Evolutionary conservation across 2,113 vertebrate genomes (phyloP).

Genomic region (Rynchops niger): DNA sequence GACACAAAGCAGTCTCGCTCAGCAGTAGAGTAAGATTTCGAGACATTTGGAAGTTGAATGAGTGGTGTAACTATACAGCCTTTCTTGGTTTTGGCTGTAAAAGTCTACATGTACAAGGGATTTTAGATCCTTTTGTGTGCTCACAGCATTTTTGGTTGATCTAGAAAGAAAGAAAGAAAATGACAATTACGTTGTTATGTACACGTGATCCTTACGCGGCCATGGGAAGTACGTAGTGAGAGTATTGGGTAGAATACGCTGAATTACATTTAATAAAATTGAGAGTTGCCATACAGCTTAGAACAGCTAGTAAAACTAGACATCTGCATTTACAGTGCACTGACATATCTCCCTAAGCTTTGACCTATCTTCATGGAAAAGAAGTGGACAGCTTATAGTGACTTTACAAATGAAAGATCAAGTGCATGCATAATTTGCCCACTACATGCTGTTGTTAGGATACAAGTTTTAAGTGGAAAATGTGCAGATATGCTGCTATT

Average conservation of each 20-base stretch:
- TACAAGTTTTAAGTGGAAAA: not conserved
- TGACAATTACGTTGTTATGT: not conserved
- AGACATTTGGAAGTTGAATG: not conserved
- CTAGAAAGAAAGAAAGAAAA: not conserved
- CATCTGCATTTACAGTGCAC: not conserved
- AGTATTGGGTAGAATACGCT: not conserved
- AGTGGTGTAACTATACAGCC: not conserved
- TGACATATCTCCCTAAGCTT: not conserved
- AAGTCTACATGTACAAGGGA: not conserved
- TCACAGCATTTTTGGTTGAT: not conserved
- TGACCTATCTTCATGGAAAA: not conserved
- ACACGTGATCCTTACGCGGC: rapidly evolving
- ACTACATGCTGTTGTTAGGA: not conserved
- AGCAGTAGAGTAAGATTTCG: not conserved
- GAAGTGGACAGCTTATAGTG: not conserved
- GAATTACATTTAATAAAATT: not conserved
- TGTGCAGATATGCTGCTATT: not conserved
- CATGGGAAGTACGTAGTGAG: not conserved
- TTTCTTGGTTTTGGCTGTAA: not conserved
- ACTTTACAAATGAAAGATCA: not conserved
- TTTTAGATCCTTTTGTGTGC: not conserved
- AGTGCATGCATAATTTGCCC: not conserved
- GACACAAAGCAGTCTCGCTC: not conserved
- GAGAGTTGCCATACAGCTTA: not conserved
- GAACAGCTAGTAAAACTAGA: not conserved